Percentiles rank a stretch among this genome's conserved stretches.
These are phyloP conservation scores for Girardinichthys multiradiatus DNA, from an alignment of 2,113 vertebrate genomes.

Conservation along the genomic window DNA sequence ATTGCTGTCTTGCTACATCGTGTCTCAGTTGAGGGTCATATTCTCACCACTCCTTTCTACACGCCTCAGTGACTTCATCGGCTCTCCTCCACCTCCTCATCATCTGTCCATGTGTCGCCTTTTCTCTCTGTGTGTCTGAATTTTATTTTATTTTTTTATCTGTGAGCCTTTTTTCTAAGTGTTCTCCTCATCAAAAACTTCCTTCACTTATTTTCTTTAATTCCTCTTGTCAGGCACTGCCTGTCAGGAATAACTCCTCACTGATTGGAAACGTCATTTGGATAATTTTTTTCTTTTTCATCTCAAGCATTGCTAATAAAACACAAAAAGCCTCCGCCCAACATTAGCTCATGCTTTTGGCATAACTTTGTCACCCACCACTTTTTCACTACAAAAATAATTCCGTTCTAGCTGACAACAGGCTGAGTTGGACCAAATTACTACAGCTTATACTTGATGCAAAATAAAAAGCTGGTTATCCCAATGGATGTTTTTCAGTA, in stretches of 20 bases:
- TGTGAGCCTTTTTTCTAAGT: constrained; percentile 1
- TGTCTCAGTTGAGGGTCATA: constrained; percentile 64
- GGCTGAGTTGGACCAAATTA: not conserved
- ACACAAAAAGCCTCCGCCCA: constrained; percentile 35
- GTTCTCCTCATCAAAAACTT: not conserved
- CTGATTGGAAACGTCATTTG: constrained; percentile 11
- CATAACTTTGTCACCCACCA: not conserved
- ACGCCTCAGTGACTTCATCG: constrained; percentile 65
- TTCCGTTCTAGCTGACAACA: not conserved
- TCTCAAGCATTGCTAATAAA: constrained; percentile 25
- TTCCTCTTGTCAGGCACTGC: not conserved
- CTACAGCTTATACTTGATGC: not conserved
- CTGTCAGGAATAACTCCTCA: constrained; percentile 7
- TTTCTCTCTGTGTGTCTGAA: constrained; percentile 37
- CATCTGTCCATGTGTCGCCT: constrained; percentile 54
- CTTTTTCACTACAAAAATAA: not conserved
- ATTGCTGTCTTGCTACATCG: constrained; percentile 49
- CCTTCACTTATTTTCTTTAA: constrained; percentile 1
- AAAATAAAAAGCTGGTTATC: not conserved
- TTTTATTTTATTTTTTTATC: constrained; percentile 16
- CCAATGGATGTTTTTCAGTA: not conserved
- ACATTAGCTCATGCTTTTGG: constrained; percentile 29
- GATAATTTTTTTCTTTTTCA: constrained; percentile 8
- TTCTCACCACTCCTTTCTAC: constrained; percentile 61
- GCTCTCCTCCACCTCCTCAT: constrained; percentile 65